Conservation (phyloP, 2,797 vertebrate genomes). For the Tinamus major region DNA sequence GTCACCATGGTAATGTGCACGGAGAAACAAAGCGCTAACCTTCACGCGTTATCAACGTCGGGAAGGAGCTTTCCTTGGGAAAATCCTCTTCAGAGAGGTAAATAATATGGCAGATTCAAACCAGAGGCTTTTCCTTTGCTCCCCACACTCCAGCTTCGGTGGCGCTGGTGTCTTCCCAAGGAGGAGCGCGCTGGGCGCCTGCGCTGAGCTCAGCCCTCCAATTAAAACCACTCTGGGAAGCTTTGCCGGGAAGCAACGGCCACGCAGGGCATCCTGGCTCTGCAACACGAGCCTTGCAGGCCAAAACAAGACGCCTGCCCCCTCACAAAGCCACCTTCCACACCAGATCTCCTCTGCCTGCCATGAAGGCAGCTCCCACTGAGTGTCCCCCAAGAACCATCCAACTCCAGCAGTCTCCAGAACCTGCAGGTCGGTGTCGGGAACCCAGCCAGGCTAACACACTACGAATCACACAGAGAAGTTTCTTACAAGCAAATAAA, state of each 20-base stretch:
- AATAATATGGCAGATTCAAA: too few species aligned
- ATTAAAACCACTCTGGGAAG: background rate
- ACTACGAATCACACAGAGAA: background rate
- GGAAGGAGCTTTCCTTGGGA: background rate
- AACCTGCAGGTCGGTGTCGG: background rate
- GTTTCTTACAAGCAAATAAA: background rate
- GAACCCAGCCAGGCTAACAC: background rate
- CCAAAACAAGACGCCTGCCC: background rate
- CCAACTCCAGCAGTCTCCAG: too few species aligned
- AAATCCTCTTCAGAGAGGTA: background rate
- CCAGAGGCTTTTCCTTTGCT: too few species aligned
- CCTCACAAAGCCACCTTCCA: background rate
- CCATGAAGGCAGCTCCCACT: background rate
- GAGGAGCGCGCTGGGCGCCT: background rate
- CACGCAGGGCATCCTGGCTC: background rate
- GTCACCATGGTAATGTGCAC: conserved; percentile 45
- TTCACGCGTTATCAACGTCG: background rate
- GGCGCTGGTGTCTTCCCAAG: background rate
- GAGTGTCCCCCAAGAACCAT: too few species aligned
- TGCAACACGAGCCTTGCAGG: background rate
- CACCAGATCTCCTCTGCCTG: background rate
- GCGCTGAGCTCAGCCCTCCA: background rate
- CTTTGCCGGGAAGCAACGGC: background rate
- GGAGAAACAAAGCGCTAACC: conserved; percentile 18
- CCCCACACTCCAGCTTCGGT: background rate